Base-by-base conservation (phyloP, 2,113 vertebrate genomes). In the Elephantulus edwardii region DNA sequence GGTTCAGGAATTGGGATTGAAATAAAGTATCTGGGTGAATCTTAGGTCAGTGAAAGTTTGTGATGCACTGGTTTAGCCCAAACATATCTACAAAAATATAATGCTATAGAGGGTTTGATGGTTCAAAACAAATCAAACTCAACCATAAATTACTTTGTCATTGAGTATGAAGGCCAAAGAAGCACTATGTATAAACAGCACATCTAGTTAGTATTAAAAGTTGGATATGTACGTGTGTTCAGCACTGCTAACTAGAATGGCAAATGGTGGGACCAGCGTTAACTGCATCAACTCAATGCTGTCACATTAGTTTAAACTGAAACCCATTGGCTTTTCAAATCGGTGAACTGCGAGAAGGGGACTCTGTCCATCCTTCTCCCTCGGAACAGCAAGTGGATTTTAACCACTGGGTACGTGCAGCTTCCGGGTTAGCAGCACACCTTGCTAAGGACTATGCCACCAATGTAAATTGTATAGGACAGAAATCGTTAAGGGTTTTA, bases 181-280 rank as follows among this genome's bases (percentile, higher is more conserved):
- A 16, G 4, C 28, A 35, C 24, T 56, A 64, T 60, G 28, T 30
- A 66, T 16, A 89, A 28, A 88, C 0, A 71, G 24, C 4, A 70
- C 30, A 48, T 56, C 5, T 22, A 56, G 26, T 56, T n/a, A n/a
- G n/a, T n/a, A n/a, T n/a, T n/a, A n/a, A n/a, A n/a, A n/a, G n/a
- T n/a, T n/a, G n/a, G n/a, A 8, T 19, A 30, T 48, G 33, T 3
- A 42, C 42, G 30, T 46, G 33, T 56, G 75, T 88, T 76, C 92
- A 89, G 68, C 5, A 81, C 5, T 86, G 22, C n/a, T 81, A 22
- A 56, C 16, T 84, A 7, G 40, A 90, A 77, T 88, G 17, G 22
- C 26, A 94, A 91, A 66, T 79, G 40, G 48, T 8, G 86, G 72
- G 91, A 84, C 4, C 84, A 24, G 30, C 64, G 93, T 91, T 88